Evolutionary conservation across 2,797 vertebrate genomes (phyloP), one percentile per base, ranked within the genome.

Genomic region (Petrocephalus sullivani): DNA sequence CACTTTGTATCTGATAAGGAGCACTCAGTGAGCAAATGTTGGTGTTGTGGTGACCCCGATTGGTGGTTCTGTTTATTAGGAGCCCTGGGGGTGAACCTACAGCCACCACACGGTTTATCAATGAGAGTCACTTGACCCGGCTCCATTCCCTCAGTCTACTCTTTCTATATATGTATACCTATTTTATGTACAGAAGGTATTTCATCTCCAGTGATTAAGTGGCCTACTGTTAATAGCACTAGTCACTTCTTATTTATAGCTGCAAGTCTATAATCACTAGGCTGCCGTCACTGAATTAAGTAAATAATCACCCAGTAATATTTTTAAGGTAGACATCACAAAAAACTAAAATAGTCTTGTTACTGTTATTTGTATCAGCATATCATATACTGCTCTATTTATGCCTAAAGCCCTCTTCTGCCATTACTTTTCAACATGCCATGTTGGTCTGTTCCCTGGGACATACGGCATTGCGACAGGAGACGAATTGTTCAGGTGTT

Each of bases 261-360:
- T 23, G 28, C 9, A 33, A 23, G 28, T 28, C 28, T 9, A 28
- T 67, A 67, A 33, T 89, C 94, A 88, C 92, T 94, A 88, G 92
- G 92, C 88, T 88, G 92, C 16, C 60, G 21, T 61, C 9, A 61
- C n/a, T 10, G 21, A 61, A 61, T 23, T 61, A 61, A 23, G 21
- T 28, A 64, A 90, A 67, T 67, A 67, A 10, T 67, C 28, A 33
- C 23, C 1, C 61, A 33, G 61, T 67, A 12, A 67, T 67, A 67
- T 37, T 33, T 67, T 4, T 28, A 71, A 71, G 4, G 64, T 37
- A 33, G 28, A 71, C 28, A 71, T 71, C 28, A 71, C 64, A 12
- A 37, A 71, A 33, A 37, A 0, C 9, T 51, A 51, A 7, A 51
- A 51, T 51, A 51, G 49, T 51, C 49, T 6, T 51, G 49, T 51